Base-by-base conservation (phyloP, 2,797 vertebrate genomes). In the Podargus strigoides region DNA sequence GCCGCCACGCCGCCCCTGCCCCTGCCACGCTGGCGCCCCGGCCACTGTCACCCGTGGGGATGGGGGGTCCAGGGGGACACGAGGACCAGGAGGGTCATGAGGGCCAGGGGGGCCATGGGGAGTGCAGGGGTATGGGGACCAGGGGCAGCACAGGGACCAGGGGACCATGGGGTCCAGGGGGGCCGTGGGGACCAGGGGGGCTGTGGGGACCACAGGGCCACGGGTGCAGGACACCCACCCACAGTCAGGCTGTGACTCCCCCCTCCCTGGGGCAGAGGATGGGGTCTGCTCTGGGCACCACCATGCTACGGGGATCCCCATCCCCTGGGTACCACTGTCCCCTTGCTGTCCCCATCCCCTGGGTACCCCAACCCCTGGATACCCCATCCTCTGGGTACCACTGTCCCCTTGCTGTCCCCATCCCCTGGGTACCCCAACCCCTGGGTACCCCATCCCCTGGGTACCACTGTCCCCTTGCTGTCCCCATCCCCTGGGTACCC, bases 1-100 rank as follows among this genome's bases (percentile, higher is more conserved):
- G 77, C 76, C 36, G 10, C 47, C 93, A 77, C 72, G 86, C 84
- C 19, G 44, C 81, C 12, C 26, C 72, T 63, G 80, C 52, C 78
- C 64, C 55, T 32, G 52, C 77, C 74, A 56, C 68, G 46, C 84
- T 67, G 88, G 69, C 62, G 7, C 62, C 49, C 53, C 55, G 2
- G 58, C n/a, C 32, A 23, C 27, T 10, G 2, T 16, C 62, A 13
- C 37, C 28, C 8, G 0, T 11, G 60, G 7, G 11, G 23, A 14
- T 9, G 28, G 52, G 34, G 8, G 30, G 42, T 56, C 50, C 28
- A 21, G 34, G 8, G 30, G 42, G 62, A 46, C 28, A 21, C 5
- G 2, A 44, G 59, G 24, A 23, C 28, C 72, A 2, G 10, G 46
- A 22, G 46, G 46, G 9, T 22, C 46, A 47, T 20, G 23, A 22